These are phyloP conservation scores for Fabriciana adippe DNA, from an alignment of 2,888 invertebrate genomes.

Conservation along the genomic window DNA sequence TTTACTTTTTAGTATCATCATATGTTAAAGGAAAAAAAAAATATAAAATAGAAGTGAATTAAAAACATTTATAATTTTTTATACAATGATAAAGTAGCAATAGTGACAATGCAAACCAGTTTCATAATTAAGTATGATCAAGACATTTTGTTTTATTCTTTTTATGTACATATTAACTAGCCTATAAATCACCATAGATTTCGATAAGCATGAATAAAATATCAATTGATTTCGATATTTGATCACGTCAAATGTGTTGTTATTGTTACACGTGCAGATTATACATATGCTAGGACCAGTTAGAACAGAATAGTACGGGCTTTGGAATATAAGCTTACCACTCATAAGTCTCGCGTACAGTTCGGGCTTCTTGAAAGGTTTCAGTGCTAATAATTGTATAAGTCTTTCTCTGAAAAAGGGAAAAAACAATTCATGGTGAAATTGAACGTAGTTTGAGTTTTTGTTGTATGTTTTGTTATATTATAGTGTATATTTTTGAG, in stretches of 20 bases:
- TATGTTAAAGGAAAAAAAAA: no score
- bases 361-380: slow-evolving; percentile 97
- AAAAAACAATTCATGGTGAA: slow-evolving; percentile 50
- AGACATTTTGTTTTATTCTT: not conserved
- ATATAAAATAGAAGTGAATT: no score
- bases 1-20: no score
- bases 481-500: no score
- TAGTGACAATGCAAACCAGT: not conserved
- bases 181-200: not conserved
- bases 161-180: not conserved
- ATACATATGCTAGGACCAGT: not conserved
- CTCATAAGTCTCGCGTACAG: slow-evolving; percentile 89
- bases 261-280: not conserved
- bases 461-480: no score
- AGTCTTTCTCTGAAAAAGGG: slow-evolving; percentile 91
- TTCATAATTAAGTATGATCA: not conserved
- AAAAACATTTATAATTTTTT: no score
- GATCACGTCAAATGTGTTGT: not conserved
- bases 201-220: not conserved
- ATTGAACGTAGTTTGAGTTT: not conserved
- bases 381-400: slow-evolving; percentile 95
- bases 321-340: slow-evolving; percentile 78
- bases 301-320: slow-evolving; percentile 7
- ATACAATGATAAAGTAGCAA: no score
- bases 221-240: not conserved